Base-by-base conservation (phyloP, 2,113 vertebrate species). In the Nipponia nippon region DNA sequence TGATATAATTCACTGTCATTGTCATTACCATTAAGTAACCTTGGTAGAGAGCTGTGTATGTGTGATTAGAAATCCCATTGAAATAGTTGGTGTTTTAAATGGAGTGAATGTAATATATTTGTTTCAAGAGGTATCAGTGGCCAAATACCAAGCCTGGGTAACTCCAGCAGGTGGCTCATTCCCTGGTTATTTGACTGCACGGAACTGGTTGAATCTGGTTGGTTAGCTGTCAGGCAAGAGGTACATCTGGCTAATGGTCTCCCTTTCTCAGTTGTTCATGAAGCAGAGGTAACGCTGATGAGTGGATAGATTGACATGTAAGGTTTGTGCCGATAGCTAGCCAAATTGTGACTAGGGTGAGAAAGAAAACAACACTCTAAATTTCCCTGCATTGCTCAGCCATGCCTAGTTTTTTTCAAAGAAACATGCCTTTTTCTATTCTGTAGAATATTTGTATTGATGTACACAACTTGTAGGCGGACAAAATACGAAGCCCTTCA, bases 301-400 rank as follows among this genome's bases (percentile, higher is more conserved):
- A 42, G 21, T 34, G 15, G 17, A n/a, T 27, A 36, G 27, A 42
- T 21, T 32, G 44, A 58, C 49, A 10, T 38, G 46, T 58, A 70
- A 53, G 22, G 32, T 40, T 78, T 84, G 34, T 87, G 44, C 32
- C 82, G 46, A 55, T 71, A 82, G 36, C 26, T 61, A 80, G 46
- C 25, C 36, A 49, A 25, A 84, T 19, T 72, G 65, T 70, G 22
- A 71, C 59, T 67, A n/a, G 16, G 58, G 25, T 38, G 46, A 46
- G 58, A 56, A 91, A 78, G 38, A 71, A 90, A 40, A 10, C 21
- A 42, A 10, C 36, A 11, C 84, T 66, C 22, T 29, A 18, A 7
- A 58, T 69, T 69, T 81, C 42, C 49, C 16, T 75, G 58, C 21
- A 11, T 84, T 0, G 0, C 27, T 87, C 3, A 3, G 16, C 46